Conservation (phyloP, 2,888 invertebrate genomes). For the Apodemia zela region DNA sequence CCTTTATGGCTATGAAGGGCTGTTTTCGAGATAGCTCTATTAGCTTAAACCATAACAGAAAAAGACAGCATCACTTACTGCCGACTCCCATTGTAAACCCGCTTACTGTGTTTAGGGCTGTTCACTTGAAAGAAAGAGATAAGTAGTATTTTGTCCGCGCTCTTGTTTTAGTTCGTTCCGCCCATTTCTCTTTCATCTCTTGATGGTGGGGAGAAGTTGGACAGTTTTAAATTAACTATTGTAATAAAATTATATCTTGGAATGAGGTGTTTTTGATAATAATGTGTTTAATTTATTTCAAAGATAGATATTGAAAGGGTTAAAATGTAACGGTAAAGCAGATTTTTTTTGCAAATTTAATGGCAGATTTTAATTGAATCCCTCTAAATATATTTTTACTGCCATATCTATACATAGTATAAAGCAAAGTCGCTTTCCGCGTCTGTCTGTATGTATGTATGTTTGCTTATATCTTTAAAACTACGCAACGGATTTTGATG, state of each 20-base stretch:
- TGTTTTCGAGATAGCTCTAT: slow-evolving; percentile 55
- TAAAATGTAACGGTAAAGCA: background rate
- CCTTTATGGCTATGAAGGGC: slow-evolving; percentile 70
- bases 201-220: slow-evolving; percentile 72
- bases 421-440: too few relatives aligned
- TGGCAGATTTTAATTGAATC: too few relatives aligned
- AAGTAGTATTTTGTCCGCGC: slow-evolving; percentile 52
- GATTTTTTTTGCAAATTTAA: too few relatives aligned
- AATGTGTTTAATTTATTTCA: slow-evolving; percentile 72
- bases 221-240: slow-evolving; percentile 80
- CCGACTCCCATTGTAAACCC: slow-evolving; percentile 73
- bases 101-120: slow-evolving; percentile 70
- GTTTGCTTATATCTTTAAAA: too few relatives aligned
- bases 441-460: too few relatives aligned
- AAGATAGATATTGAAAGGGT: slow-evolving; percentile 17
- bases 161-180: slow-evolving; percentile 59
- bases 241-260: slow-evolving; percentile 77
- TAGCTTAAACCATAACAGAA: slow-evolving; percentile 43
- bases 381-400: too few relatives aligned
- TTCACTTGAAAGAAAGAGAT: slow-evolving; percentile 74
- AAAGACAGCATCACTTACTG: slow-evolving; percentile 53
- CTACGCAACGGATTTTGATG: too few relatives aligned
- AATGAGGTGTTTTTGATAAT: slow-evolving; percentile 78
- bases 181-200: slow-evolving; percentile 64
- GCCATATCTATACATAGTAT: too few relatives aligned